Evolutionary conservation across 2,113 vertebrate species (phyloP).

Genomic region (Raja brachyura): DNA sequence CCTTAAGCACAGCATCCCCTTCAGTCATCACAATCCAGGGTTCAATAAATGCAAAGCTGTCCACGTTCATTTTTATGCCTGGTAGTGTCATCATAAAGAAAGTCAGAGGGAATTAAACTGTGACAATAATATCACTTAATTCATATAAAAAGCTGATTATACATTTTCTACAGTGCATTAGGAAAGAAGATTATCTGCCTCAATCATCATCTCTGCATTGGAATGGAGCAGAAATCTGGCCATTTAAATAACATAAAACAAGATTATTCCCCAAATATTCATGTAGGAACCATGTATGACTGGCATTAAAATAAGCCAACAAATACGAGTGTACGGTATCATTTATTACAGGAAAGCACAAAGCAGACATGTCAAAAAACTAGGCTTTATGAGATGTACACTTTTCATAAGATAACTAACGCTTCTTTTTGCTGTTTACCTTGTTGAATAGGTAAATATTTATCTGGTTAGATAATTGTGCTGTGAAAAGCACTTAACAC

Average conservation of each 20-base stretch:
- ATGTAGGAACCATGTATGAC: background rate
- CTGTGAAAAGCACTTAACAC: background rate
- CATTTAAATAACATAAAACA: background rate
- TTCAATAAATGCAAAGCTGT: background rate
- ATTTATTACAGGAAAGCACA: background rate
- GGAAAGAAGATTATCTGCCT: background rate
- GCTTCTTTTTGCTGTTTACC: background rate
- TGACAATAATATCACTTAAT: background rate
- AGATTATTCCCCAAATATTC: background rate
- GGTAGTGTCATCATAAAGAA: background rate
- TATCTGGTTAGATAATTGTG: background rate
- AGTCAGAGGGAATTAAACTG: background rate
- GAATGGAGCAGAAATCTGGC: background rate
- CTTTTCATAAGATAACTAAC: background rate
- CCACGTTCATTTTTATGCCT: background rate
- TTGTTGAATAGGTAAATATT: background rate
- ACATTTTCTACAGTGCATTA: background rate
- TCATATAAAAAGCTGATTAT: background rate
- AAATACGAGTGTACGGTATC: background rate
- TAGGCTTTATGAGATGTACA: background rate
- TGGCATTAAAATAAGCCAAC: conserved; percentile 21
- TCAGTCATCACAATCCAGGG: background rate
- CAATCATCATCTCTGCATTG: background rate
- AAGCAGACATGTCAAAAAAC: conserved; percentile 27
- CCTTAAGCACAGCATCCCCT: background rate